Conservation (phyloP, 2,797 vertebrate genomes). For the Peromyscus eremicus region DNA sequence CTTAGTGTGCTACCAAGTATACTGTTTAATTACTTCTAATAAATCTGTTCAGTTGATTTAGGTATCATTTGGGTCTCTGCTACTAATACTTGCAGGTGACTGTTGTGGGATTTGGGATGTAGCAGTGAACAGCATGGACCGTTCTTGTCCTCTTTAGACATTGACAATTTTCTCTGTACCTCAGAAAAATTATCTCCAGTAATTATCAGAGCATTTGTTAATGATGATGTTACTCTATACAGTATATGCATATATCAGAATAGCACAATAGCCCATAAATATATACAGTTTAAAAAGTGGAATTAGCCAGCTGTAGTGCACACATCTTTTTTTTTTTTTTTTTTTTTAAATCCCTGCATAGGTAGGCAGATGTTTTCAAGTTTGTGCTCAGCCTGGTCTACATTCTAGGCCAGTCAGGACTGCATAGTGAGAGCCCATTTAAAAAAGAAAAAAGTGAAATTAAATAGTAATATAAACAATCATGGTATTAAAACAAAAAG, state of each 20-base stretch:
- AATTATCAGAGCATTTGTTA: constrained; percentile 15
- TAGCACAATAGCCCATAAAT: not conserved
- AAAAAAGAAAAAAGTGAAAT: not conserved
- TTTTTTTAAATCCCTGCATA: not conserved
- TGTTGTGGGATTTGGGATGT: not conserved
- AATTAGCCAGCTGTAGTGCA: not conserved
- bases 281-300: not conserved
- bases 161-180: not conserved
- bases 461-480: not conserved
- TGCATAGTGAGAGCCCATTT: not conserved
- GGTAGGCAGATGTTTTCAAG: not conserved
- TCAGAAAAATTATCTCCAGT: not conserved
- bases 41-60: constrained; percentile 19
- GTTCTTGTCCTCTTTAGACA: not conserved
- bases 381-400: not conserved
- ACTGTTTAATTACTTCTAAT: constrained; percentile 40
- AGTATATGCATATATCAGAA: not conserved
- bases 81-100: not conserved
- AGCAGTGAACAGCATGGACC: not conserved
- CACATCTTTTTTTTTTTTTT: not conserved
- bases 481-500: constrained; percentile 4
- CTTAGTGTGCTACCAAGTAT: not conserved
- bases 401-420: not conserved
- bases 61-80: not conserved
- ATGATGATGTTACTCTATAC: not conserved